Evolutionary conservation across 2,797 vertebrate species (phyloP).

Genomic region (Melanotaenia parkinsoni): DNA sequence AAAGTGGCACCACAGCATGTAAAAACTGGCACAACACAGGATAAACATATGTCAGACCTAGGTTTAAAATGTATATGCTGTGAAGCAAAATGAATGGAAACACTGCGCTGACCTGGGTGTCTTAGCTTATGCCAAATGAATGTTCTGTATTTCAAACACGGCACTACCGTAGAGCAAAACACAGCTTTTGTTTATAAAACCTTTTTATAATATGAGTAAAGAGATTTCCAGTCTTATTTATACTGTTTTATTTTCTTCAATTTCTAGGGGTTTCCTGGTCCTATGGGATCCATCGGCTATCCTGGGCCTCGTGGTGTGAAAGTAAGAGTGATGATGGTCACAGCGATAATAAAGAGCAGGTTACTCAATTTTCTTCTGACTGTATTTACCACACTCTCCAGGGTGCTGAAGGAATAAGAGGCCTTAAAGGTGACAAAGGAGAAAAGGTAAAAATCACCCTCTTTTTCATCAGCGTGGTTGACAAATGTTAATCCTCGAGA

Average conservation of each 20-base stretch:
- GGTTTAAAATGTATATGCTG: slow-evolving; percentile 36
- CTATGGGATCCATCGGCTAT: slow-evolving; percentile 95
- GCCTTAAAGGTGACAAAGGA: slow-evolving; percentile 95
- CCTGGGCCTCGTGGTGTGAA: slow-evolving; percentile 97
- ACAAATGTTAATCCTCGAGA: slow-evolving; percentile 43
- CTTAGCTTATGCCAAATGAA: slow-evolving; percentile 1
- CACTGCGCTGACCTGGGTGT: not conserved
- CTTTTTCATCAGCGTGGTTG: slow-evolving; percentile 17
- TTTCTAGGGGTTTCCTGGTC: slow-evolving; percentile 89
- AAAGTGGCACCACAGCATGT: not conserved
- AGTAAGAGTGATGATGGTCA: slow-evolving; percentile 78
- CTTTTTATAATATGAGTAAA: not conserved
- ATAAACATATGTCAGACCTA: not conserved
- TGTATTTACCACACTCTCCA: slow-evolving; percentile 57
- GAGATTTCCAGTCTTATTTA: not conserved
- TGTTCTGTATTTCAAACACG: slow-evolving; percentile 4
- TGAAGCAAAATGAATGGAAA: slow-evolving; percentile 20
- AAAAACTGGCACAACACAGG: not conserved
- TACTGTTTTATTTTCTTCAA: not conserved
- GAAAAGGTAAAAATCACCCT: slow-evolving; percentile 89
- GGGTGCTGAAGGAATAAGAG: slow-evolving; percentile 96
- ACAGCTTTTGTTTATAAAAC: not conserved
- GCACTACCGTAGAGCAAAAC: not conserved
- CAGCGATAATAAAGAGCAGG: not conserved
- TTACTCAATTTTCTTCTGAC: slow-evolving; percentile 22